Evolutionary conservation across 1,140 invertebrate genomes (phyloP), one percentile per base, ranked within the genome.

Genomic region (Acromyrmex echinatior): DNA sequence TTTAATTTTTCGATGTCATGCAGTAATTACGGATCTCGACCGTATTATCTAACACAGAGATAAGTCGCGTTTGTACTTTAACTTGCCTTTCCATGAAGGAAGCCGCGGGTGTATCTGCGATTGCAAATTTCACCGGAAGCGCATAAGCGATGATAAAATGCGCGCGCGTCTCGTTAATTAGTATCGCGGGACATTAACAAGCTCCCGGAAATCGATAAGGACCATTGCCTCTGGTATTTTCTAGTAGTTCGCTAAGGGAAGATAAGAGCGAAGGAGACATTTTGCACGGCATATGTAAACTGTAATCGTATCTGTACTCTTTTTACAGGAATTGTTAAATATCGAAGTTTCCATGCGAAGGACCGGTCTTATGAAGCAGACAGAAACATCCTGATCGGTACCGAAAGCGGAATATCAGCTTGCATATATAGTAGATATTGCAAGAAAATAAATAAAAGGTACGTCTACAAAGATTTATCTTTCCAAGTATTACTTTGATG

Each of bases 151-250:
- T 79, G 77, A 79, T 60, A 45, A 45, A 45, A 45, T 45, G 76
- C 6, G 60, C 39, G 25, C 45, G 60, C 18, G 10, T 66, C 25
- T 49, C 62, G 45, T 66, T 79, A 79, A 79, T 79, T 79, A 51
- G 77, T 79, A 79, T 66, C 18, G 21, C 60, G 39, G 4, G 25
- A 21, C 39, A 79, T 66, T 66, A 79, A 79, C 62, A 45, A 79
- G 60, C 3, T 79, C 77, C 77, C 65, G 60, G 77, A 79, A 79
- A 39, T 66, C 60, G 77, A 79, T 66, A 66, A 79, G 39, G 45
- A 5, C 16, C 39, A 25, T 63, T 63, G 60, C 74, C 16, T 62
- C 35, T 62, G 14, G 16, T 79, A 51, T 12, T 66, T 78, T 49
- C 45, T 79, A 79, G 18, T 49, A 63, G 58, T 51, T 66, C 25